Percentiles rank a stretch among this genome's conserved stretches.
Evolutionary conservation across 1,140 invertebrate genomes (phyloP).

Genomic region (Sesamia nonagrioides): DNA sequence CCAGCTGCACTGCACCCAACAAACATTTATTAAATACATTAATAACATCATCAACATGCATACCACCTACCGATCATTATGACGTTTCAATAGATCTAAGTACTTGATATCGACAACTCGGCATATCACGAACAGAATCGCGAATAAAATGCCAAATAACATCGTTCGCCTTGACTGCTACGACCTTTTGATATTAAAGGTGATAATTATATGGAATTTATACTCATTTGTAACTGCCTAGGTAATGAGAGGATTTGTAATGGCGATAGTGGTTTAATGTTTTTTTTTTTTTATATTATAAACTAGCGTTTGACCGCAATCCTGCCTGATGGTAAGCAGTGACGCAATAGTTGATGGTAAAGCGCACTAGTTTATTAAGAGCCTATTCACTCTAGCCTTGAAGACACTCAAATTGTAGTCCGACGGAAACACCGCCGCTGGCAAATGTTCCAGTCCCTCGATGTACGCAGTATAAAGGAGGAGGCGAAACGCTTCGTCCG

Average conservation of each 20-base stretch:
- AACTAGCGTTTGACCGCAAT: no score
- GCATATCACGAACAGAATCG: constrained; percentile 71
- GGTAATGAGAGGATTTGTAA: constrained; percentile 1
- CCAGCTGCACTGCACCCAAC: constrained; percentile 15
- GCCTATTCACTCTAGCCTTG: no score
- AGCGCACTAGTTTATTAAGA: no score
- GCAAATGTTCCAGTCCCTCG: no score
- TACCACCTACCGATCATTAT: constrained; percentile 27
- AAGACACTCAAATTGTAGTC: no score
- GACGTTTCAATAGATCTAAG: constrained; percentile 37
- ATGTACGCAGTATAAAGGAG: no score
- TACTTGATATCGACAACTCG: constrained; percentile 60
- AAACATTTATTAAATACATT: constrained; percentile 53
- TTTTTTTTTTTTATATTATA: no score
- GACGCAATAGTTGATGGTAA: no score
- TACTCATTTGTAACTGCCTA: neutral
- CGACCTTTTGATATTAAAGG: neutral
- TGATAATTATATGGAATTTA: constrained; percentile 10
- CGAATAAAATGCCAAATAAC: constrained; percentile 65
- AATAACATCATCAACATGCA: constrained; percentile 45
- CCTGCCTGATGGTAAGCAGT: no score
- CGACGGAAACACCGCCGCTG: no score
- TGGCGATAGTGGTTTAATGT: neutral
- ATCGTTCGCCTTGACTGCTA: constrained; percentile 64
- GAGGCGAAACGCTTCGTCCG: no score